Evolutionary conservation across 2,888 invertebrate genomes (phyloP).

Genomic region (Drosophila multiciliata): DNA sequence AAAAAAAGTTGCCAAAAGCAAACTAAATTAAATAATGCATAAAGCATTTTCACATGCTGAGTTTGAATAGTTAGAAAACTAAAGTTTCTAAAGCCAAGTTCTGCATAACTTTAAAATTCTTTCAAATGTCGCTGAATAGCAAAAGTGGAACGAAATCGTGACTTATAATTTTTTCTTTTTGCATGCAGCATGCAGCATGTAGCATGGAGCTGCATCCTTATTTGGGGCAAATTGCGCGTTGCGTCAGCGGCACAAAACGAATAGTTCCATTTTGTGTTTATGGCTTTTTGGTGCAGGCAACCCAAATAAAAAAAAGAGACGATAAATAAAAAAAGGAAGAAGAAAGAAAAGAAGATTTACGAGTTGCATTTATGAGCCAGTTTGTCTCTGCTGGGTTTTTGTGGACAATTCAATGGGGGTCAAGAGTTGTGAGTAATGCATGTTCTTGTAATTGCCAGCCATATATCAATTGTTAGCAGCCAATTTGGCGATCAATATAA

Average conservation of each 20-base stretch:
- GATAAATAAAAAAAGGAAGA: slow-evolving; percentile 5
- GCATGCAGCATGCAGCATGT: not conserved
- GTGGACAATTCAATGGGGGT: slow-evolving; percentile 9
- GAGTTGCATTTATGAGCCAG: slow-evolving; percentile 71
- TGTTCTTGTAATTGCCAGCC: slow-evolving; percentile 67
- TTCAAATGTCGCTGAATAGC: slow-evolving; percentile 4
- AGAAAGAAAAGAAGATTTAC: slow-evolving; percentile 61
- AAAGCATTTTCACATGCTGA: not conserved
- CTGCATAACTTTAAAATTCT: not conserved
- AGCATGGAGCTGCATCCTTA: slow-evolving; percentile 17
- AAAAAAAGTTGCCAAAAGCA: not conserved
- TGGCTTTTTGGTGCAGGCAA: slow-evolving; percentile 49
- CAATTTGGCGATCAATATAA: slow-evolving; percentile 75
- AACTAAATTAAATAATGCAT: not conserved
- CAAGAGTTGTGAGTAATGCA: slow-evolving; percentile 55
- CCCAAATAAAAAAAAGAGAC: slow-evolving; percentile 9
- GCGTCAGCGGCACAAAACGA: slow-evolving; percentile 41
- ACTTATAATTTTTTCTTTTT: not conserved
- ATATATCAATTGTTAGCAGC: slow-evolving; percentile 76
- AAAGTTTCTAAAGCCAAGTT: not conserved
- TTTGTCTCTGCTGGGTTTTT: slow-evolving; percentile 19
- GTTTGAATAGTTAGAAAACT: not conserved
- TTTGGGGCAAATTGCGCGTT: slow-evolving; percentile 32
- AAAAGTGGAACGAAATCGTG: not conserved
- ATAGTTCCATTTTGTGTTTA: slow-evolving; percentile 62